Conservation (phyloP, 2,113 vertebrate species). For the Centrocercus urophasianus region DNA sequence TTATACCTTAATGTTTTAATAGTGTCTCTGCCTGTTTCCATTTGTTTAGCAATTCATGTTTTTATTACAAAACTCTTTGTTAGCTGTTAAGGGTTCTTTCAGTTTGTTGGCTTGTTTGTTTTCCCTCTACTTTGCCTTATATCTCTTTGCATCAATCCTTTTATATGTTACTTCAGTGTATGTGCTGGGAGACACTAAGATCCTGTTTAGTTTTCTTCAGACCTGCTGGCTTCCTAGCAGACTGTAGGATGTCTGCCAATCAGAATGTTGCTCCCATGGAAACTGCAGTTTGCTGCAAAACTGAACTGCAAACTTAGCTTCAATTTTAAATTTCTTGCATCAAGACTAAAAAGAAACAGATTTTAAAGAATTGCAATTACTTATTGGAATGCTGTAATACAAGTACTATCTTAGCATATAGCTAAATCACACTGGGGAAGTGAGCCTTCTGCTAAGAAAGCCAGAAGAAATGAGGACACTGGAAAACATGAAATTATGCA, state of each 20-base stretch:
- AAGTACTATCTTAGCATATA: neutral
- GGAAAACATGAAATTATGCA: neutral
- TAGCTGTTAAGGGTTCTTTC: neutral
- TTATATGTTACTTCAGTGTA: fast-evolving
- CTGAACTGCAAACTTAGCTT: neutral
- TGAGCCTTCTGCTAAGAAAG: neutral
- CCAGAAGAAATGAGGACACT: neutral
- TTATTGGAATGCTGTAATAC: neutral
- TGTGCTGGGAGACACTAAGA: neutral
- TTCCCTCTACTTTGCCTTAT: neutral
- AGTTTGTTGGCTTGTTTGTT: neutral
- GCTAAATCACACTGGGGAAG: neutral
- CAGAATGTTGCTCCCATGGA: neutral
- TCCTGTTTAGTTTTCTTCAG: neutral
- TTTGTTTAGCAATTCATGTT: neutral
- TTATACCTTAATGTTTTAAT: neutral
- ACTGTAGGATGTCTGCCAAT: neutral
- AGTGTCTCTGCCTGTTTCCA: neutral
- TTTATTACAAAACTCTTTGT: fast-evolving
- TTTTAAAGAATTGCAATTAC: neutral
- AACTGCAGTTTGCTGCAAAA: neutral
- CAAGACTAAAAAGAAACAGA: neutral
- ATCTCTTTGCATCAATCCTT: neutral
- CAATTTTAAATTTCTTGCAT: neutral
- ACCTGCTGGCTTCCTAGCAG: neutral